Conservation (phyloP, 2,113 vertebrate genomes). For the Strigops habroptila region DNA sequence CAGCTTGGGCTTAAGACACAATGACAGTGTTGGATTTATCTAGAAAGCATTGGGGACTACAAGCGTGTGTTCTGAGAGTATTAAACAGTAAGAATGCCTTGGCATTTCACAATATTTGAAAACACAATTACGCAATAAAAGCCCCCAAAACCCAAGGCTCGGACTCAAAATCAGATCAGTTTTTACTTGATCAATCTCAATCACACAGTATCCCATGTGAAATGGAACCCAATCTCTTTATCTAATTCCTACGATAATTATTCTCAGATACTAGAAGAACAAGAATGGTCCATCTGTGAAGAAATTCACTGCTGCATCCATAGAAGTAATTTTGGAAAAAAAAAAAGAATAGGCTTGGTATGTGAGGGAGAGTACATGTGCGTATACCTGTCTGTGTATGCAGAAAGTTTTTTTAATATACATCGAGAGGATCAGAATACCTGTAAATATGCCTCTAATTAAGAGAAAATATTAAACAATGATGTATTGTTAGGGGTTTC, state of each 20-base stretch:
- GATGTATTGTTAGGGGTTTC: not conserved
- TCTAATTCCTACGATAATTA: constrained; percentile 21
- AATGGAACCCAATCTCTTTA: not conserved
- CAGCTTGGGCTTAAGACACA: not conserved
- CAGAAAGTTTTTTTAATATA: not conserved
- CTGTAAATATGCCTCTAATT: not conserved
- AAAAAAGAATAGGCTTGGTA: not conserved
- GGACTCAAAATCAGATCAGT: not conserved
- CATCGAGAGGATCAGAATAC: not conserved
- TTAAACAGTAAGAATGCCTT: not conserved
- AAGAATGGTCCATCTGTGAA: constrained; percentile 18
- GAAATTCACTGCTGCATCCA: not conserved
- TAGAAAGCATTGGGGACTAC: not conserved
- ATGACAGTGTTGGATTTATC: not conserved
- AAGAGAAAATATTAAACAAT: not conserved
- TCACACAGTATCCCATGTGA: not conserved
- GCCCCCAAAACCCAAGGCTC: not conserved
- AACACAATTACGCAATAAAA: not conserved
- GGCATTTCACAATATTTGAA: not conserved
- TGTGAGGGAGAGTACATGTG: not conserved
- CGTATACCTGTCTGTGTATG: no score
- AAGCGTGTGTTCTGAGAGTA: not conserved
- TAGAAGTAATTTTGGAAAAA: not conserved
- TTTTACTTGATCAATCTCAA: not conserved
- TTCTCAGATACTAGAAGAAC: not conserved